A percentile compares a stretch with the other conserved stretches of the same genome.
These are phyloP conservation scores for Steatornis caripensis DNA, from an alignment of 2,113 vertebrate genomes.

Conservation along the genomic window DNA sequence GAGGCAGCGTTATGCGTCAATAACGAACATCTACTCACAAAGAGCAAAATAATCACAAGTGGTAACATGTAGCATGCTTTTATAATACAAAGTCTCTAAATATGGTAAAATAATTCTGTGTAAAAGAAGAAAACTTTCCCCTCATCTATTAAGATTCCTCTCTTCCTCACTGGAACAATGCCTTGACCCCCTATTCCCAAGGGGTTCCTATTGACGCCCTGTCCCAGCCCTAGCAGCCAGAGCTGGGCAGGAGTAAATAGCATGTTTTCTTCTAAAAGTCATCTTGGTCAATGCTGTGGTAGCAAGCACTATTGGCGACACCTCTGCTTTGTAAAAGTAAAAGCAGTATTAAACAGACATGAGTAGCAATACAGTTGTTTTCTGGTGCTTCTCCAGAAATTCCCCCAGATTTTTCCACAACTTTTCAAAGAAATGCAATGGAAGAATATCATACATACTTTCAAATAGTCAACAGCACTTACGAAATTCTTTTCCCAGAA, in stretches of 20 bases:
- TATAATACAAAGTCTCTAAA: background rate
- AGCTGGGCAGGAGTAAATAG: background rate
- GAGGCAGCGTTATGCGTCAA: background rate
- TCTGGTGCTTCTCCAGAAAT: background rate
- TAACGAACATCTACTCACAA: background rate
- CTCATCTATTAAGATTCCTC: background rate
- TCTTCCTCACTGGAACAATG: background rate
- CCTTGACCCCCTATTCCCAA: background rate
- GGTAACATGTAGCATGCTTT: background rate
- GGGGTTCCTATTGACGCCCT: accelerated
- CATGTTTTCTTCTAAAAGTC: background rate
- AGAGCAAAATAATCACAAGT: background rate
- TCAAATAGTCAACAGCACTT: background rate
- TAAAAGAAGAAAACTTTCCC: background rate
- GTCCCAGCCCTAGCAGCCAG: background rate
- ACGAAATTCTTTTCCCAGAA: background rate
- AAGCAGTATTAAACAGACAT: background rate
- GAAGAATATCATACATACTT: background rate
- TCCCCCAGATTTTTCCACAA: background rate
- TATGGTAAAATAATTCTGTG: background rate
- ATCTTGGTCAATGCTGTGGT: background rate
- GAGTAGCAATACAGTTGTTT: background rate
- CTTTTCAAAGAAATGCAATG: background rate
- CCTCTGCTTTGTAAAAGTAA: background rate
- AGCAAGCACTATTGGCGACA: background rate